Percentiles rank a stretch among this genome's conserved stretches.
Conservation (phyloP, 2,888 invertebrate species). For the Drosophila melanosoma region DNA sequence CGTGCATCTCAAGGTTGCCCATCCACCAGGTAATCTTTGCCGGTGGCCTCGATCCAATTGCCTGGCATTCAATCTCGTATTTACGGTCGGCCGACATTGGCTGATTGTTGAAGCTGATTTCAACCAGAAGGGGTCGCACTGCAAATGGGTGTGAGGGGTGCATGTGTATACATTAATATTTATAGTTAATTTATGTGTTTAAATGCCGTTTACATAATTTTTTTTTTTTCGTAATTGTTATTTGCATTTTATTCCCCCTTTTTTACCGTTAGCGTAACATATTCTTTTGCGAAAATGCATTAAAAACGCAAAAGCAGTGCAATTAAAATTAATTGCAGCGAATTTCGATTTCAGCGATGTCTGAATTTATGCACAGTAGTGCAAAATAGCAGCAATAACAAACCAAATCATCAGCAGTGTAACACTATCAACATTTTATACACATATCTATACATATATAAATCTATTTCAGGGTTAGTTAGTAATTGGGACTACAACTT, state of each 20-base stretch:
- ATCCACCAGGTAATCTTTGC: constrained; percentile 95
- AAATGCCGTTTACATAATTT: constrained; percentile 59
- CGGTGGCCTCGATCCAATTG: constrained; percentile 93
- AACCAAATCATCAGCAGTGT: constrained; percentile 4
- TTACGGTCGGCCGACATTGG: constrained; percentile 93
- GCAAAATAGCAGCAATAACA: constrained; percentile 26
- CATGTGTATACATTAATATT: constrained; percentile 59
- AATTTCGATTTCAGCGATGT: constrained; percentile 60
- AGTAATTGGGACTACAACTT: not conserved
- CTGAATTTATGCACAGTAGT: constrained; percentile 28
- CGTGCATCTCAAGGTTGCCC: constrained; percentile 89
- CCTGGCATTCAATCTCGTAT: constrained; percentile 93
- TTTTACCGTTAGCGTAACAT: constrained; percentile 32
- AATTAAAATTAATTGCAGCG: constrained; percentile 78
- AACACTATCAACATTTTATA: constrained; percentile 5
- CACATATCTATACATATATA: too few relatives aligned
- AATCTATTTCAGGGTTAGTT: not conserved
- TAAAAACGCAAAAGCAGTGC: constrained; percentile 66
- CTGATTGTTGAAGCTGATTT: constrained; percentile 92
- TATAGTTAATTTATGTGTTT: constrained; percentile 72
- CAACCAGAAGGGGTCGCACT: constrained; percentile 93
- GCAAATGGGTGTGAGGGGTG: constrained; percentile 58
- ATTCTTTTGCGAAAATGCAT: constrained; percentile 63
- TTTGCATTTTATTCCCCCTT: constrained; percentile 19
- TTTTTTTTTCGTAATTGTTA: constrained; percentile 7